Evolutionary conservation across 2,888 invertebrate species (phyloP), one percentile per base, ranked within the genome.

Genomic region (Calliopum simillimum): DNA sequence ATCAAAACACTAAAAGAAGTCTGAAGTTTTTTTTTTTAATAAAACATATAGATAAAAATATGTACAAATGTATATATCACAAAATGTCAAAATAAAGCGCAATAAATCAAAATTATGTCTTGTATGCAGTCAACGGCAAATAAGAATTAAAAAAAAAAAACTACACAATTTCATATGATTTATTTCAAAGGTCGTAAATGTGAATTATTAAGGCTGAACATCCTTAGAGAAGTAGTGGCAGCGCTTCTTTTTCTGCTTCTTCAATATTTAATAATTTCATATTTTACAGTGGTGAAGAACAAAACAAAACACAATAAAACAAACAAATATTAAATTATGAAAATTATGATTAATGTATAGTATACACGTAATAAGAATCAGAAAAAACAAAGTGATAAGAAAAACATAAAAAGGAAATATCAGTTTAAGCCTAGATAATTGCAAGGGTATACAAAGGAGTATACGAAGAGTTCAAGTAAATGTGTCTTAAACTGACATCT

Each of bases 401-500:
- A 66, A 23, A 3, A n/a, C n/a, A n/a, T n/a, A n/a, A n/a, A 8
- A 16, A 16, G 44, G 3, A n/a, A 13, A 43, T 6, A 53, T 4
- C 19, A 49, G 21, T 14, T 46, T 44, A 21, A 19, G 21, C 21
- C 19, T 19, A 53, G 21, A 19, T 25, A 12, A 12, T 25, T 25
- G 23, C 25, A 56, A 33, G 23, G 14, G 11, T 33, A 13, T 14
- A 53, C 19, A 23, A 16, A 41, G 43, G 43, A 56, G 25, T 16
- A 6, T 11, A n/a, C 43, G 23, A 43, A 56, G 56, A 5, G 23
- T 6, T n/a, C 16, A 47, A 49, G 58, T 47, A 63, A 67, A 61
- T 49, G 63, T 33, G 8, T 55, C 53, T 43, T 43, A 69, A 67
- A 49, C 23, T 73, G 73, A 73, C 69, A 73, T 71, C 73, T 73